Evolutionary conservation across 2,113 vertebrate genomes (phyloP), one percentile per base, ranked within the genome.

Genomic region (Pandion haliaetus): DNA sequence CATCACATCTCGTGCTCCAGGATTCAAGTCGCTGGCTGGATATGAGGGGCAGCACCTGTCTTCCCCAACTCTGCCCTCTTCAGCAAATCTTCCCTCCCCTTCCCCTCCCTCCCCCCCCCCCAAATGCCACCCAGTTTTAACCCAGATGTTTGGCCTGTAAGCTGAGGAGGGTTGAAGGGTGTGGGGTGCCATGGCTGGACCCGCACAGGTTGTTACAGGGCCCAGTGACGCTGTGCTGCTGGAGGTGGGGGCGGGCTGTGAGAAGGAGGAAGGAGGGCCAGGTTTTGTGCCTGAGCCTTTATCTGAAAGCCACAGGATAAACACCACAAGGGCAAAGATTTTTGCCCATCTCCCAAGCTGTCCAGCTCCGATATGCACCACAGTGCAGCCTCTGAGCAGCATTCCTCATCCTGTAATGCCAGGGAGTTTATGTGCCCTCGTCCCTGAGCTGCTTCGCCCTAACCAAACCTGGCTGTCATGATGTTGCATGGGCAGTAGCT

Each of bases 401-500:
- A 31, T 24, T 73, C 20, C 42, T 76, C 11, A 14, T n/a, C 24
- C 8, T 25, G 10, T 52, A 38, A 45, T 0, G 1, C 54, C 7
- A 3, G 14, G 13, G 12, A 71, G 15, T 71, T 85, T 34, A 15
- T 6, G 1, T 40, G 44, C 23, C 47, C 55, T 40, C 3, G 0
- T 65, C 58, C 58, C 55, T 2, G 1, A 67, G 58, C 32, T 49
- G 55, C 55, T 32, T 62, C 1, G 2, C 24, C 28, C 28, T 67
- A 26, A 59, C 13, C 1, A 2, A 67, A 54, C 49, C 45, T 5
- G 17, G 8, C 20, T 55, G 12, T 16, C 6, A 15, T 42, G 49
- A 17, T 42, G 7, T 21, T 2, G 0, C 21, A 21, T 0, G 2
- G 44, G 55, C 50, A 45, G 3, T 50, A 10, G 19, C 23, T n/a